These are phyloP conservation scores for Hydrozoanthus tunicans DNA, from an alignment of 64 coral and sea anemone species.

Conservation along the genomic window DNA sequence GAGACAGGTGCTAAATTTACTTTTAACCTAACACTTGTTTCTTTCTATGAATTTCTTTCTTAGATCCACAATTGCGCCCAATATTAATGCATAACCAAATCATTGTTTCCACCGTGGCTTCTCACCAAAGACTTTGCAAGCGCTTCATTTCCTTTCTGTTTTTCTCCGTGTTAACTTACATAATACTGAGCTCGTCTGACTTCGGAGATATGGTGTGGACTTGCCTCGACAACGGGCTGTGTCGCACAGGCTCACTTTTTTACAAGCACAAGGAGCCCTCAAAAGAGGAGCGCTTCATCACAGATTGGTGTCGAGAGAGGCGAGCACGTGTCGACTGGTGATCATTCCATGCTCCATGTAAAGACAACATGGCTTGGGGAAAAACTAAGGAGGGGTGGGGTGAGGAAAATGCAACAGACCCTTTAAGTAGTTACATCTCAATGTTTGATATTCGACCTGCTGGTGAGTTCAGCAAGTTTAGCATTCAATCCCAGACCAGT, in stretches of 20 bases:
- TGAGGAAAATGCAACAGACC: conserved; percentile 34
- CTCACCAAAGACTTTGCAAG: conserved; percentile 27
- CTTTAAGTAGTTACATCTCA: conserved; percentile 25
- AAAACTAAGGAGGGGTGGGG: conserved; percentile 28
- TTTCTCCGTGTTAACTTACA: conserved; percentile 16
- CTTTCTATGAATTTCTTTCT: too few relatives aligned
- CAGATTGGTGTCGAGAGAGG: conserved; percentile 41
- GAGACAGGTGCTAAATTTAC: background rate
- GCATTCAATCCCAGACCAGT: conserved; percentile 32
- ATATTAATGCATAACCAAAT: conserved; percentile 16
- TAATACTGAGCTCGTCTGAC: conserved; percentile 1
- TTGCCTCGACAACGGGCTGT: conserved; percentile 3
- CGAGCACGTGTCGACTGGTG: conserved; percentile 16
- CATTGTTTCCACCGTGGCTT: conserved; percentile 1
- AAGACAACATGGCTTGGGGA: conserved; percentile 52
- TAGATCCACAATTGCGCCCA: background rate
- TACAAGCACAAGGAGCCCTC: background rate
- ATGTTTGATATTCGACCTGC: conserved; percentile 44
- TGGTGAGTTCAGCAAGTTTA: conserved; percentile 48
- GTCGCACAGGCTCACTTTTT: background rate
- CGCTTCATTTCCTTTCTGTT: conserved; percentile 6
- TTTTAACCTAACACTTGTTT: too few relatives aligned
- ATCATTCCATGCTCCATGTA: conserved; percentile 26
- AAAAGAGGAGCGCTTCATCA: background rate
- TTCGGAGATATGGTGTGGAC: conserved; percentile 31